Conservation (phyloP, 2,797 vertebrate species). For the Spheniscus humboldti region DNA sequence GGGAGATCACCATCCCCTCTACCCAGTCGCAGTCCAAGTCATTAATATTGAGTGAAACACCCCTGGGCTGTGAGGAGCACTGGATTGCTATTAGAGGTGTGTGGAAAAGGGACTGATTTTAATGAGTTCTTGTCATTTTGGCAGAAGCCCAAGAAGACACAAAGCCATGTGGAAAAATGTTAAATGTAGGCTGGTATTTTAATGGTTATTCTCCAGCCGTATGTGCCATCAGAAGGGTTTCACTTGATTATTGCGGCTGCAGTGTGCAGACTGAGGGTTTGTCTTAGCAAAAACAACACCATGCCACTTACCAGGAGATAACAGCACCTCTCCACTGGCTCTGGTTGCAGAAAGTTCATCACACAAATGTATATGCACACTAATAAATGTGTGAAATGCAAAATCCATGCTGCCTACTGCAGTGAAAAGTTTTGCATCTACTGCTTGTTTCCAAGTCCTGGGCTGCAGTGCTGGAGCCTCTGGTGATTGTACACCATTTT, state of each 20-base stretch:
- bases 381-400: neutral
- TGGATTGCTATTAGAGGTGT: neutral
- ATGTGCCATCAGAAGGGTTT: neutral
- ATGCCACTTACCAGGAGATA: neutral
- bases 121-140: neutral
- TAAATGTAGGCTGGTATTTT: neutral
- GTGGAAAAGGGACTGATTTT: neutral
- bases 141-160: neutral
- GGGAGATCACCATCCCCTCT: neutral
- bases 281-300: neutral
- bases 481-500: neutral
- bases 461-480: neutral
- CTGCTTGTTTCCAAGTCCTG: neutral
- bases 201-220: neutral
- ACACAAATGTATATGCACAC: fast-evolving
- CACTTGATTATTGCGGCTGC: fast-evolving
- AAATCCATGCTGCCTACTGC: neutral
- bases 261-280: fast-evolving
- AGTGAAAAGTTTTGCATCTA: neutral
- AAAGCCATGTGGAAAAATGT: neutral
- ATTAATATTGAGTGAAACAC: neutral
- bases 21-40: neutral
- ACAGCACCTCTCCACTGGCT: neutral
- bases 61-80: neutral
- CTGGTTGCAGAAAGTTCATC: neutral